Evolutionary conservation across 2,888 invertebrate species (phyloP).

Genomic region (Mongoloraphidia duomilia): DNA sequence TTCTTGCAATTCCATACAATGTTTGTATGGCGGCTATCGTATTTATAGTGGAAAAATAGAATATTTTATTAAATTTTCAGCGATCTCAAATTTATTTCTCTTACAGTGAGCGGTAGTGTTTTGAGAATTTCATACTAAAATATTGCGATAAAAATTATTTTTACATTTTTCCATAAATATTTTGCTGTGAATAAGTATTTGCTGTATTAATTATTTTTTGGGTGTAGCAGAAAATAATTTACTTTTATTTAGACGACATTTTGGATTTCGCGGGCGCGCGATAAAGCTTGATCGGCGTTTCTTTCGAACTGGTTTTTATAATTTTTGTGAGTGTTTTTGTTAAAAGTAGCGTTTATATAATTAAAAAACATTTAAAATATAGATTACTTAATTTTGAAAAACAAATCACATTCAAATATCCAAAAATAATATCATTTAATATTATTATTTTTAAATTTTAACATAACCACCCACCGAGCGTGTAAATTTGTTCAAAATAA

Average conservation of each 20-base stretch:
- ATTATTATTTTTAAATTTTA: no score
- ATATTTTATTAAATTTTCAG: background rate
- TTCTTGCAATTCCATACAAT: conserved; percentile 15
- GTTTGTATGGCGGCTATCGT: conserved; percentile 1
- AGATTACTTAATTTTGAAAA: background rate
- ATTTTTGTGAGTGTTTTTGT: background rate
- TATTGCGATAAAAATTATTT: background rate
- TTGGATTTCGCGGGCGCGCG: conserved; percentile 8
- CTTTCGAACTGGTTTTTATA: background rate
- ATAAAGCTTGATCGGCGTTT: background rate
- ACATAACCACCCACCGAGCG: no score
- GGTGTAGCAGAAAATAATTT: conserved; percentile 1
- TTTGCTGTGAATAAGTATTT: background rate
- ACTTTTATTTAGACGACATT: conserved; percentile 5
- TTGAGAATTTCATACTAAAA: background rate
- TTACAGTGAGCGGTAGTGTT: background rate
- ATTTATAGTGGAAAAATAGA: background rate
- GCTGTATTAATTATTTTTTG: conserved; percentile 3
- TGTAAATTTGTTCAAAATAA: no score
- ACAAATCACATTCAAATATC: no score
- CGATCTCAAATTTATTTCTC: background rate
- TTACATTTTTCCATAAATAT: background rate
- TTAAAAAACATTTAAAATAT: background rate
- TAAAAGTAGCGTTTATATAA: background rate
- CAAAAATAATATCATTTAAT: no score